Percentiles rank a stretch among this genome's conserved stretches.
Conservation (phyloP, 2,888 invertebrate genomes). For the Willowsia nigromaculata region DNA sequence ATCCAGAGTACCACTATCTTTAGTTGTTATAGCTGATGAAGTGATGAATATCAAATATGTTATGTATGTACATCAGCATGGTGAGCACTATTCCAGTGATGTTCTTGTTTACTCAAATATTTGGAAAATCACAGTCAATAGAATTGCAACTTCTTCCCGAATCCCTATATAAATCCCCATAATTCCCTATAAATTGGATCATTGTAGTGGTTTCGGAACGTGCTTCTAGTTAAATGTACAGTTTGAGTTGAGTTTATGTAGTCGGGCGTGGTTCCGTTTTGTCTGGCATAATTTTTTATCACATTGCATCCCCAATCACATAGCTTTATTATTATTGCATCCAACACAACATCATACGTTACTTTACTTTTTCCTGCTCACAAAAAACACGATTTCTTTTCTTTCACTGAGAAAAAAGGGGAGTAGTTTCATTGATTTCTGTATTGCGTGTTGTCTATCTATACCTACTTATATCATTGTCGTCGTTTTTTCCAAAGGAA, state of each 20-base stretch:
- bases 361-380: background rate
- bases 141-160: background rate
- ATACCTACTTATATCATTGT: background rate
- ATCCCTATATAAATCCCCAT: background rate
- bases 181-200: background rate
- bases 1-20: too few species aligned
- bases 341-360: background rate
- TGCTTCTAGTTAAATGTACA: background rate
- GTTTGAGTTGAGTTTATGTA: background rate
- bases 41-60: too few species aligned
- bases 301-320: background rate
- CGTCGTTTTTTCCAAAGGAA: background rate
- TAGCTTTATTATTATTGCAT: background rate
- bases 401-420: background rate
- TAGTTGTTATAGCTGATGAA: too few species aligned
- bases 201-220: background rate
- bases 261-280: background rate
- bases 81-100: background rate
- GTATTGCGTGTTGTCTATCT: background rate
- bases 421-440: background rate
- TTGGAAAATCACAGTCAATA: background rate
- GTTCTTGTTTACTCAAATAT: background rate
- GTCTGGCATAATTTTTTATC: constrained; percentile 11
- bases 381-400: background rate
- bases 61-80: too few species aligned